These are phyloP conservation scores for Apostichopus japonicus DNA, from an alignment of 35 echinoderm and acorn worm genomes.

Conservation along the genomic window DNA sequence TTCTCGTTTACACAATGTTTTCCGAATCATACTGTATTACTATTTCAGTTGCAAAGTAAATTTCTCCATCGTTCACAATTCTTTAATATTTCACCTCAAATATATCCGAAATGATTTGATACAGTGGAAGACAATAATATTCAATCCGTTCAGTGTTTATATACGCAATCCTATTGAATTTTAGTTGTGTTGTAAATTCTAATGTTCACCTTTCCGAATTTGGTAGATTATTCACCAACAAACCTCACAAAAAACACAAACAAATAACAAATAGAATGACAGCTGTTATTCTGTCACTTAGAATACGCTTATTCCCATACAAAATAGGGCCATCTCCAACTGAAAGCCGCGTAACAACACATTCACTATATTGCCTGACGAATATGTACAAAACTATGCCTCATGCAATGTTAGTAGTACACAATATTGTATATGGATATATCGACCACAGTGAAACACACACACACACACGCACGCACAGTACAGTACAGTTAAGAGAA, in stretches of 20 bases:
- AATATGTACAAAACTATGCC: conserved; percentile 1
- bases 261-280: background rate
- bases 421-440: background rate
- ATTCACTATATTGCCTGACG: background rate
- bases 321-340: conserved; percentile 4
- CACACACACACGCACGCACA: background rate
- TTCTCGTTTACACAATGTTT: background rate
- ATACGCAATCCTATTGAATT: background rate
- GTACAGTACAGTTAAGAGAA: conserved; percentile 10
- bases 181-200: background rate
- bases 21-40: background rate
- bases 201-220: background rate
- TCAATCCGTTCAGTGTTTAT: background rate
- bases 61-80: background rate
- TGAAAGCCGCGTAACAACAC: conserved; percentile 4
- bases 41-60: background rate
- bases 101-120: background rate
- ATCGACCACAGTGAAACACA: background rate
- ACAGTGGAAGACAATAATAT: background rate
- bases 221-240: too few species aligned
- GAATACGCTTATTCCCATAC: background rate
- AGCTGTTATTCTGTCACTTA: conserved; percentile 7
- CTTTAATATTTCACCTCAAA: background rate
- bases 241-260: too few species aligned
- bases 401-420: background rate